Conservation (phyloP, 2,797 vertebrate genomes). For the Lepus oiostolus region DNA sequence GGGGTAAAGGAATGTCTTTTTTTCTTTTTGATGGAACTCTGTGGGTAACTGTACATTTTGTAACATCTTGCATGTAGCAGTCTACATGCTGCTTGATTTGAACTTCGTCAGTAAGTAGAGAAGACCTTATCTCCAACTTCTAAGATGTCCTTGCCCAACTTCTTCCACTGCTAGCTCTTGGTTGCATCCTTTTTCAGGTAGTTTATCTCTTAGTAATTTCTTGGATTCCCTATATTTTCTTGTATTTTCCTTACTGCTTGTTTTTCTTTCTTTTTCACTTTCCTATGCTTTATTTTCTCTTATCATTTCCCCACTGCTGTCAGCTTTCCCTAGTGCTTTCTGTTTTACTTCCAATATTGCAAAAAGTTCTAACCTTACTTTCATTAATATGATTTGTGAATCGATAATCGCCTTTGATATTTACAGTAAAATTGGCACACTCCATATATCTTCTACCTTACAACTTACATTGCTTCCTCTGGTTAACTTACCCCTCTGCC, state of each 20-base stretch:
- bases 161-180: not conserved
- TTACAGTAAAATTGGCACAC: not conserved
- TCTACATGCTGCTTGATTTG: conserved; percentile 45
- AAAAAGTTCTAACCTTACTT: conserved; percentile 29
- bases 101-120: not conserved
- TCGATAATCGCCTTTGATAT: not conserved
- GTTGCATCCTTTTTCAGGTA: conserved; percentile 7
- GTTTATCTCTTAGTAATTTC: not conserved
- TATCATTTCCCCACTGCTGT: not conserved
- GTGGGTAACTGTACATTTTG: conserved; percentile 25
- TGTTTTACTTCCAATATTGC: not conserved
- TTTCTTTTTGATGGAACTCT: not conserved
- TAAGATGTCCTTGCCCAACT: not conserved
- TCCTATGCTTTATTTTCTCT: conserved; percentile 36
- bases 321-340: conserved; percentile 8
- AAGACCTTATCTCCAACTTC: not conserved
- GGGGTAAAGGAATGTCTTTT: not conserved
- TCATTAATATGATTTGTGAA: not conserved
- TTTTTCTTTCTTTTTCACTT: not conserved
- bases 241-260: conserved; percentile 22
- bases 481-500: not conserved
- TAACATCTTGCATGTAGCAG: not conserved
- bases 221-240: not conserved
- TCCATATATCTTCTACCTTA: not conserved
- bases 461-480: not conserved